phyloP scores from a whole-genome alignment of 64 coral and sea anemone genomes.

The Montipora capricornis region DNA sequence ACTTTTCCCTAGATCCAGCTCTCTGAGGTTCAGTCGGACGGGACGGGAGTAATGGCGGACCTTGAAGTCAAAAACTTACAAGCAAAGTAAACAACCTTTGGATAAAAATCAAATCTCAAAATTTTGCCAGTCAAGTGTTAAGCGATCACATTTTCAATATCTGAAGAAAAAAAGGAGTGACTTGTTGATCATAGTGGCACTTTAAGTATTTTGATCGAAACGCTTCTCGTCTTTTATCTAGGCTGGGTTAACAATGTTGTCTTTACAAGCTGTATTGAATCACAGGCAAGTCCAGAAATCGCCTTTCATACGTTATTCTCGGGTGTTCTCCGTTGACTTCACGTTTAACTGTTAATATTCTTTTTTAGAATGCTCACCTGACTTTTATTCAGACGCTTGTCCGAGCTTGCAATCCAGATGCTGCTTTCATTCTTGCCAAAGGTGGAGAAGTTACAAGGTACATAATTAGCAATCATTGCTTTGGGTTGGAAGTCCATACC shows the following conservation, averaged over 20 bases:
- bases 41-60: too few species aligned
- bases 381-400: constrained; percentile 82
- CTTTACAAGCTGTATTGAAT: constrained; percentile 91
- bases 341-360: background rate
- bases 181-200: background rate
- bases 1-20: too few species aligned
- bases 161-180: background rate
- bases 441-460: constrained; percentile 90
- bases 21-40: too few species aligned
- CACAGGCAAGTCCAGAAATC: constrained; percentile 51
- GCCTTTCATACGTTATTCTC: background rate
- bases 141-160: too few species aligned
- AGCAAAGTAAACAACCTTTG: too few species aligned
- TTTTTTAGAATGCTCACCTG: constrained; percentile 76
- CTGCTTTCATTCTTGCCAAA: constrained; percentile 91
- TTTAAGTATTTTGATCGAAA: background rate
- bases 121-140: too few species aligned
- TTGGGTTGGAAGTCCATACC: background rate
- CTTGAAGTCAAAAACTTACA: too few species aligned
- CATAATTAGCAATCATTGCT: background rate
- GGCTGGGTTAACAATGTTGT: constrained; percentile 90
- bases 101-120: too few species aligned
- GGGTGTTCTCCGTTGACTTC: background rate
- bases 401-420: constrained; percentile 83
- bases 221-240: constrained; percentile 12